Evolutionary conservation across 2,113 vertebrate genomes (phyloP).

Genomic region (Labeo catla): DNA sequence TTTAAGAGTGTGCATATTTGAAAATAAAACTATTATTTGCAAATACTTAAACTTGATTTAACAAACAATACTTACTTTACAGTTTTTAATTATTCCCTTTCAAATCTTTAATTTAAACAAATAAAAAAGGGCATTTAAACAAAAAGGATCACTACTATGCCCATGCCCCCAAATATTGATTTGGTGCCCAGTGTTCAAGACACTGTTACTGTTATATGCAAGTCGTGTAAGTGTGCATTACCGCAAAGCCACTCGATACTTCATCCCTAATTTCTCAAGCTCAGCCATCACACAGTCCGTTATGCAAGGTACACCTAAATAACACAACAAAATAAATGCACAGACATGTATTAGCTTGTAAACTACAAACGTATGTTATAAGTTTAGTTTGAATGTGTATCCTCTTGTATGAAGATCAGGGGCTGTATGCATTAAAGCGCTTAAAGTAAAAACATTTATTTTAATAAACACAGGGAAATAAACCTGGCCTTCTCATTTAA

Average conservation of each 20-base stretch:
- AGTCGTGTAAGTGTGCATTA: slow-evolving; percentile 62
- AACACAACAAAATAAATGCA: slow-evolving; percentile 35
- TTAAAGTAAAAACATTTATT: no score
- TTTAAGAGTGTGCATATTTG: not conserved
- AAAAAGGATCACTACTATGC: not conserved
- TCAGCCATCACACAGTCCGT: slow-evolving; percentile 99
- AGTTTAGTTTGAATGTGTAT: not conserved
- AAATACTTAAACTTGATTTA: not conserved
- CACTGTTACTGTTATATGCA: not conserved
- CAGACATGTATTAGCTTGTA: not conserved
- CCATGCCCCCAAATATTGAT: not conserved
- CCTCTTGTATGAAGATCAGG: not conserved
- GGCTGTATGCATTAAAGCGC: no score
- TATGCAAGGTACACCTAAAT: slow-evolving; percentile 92
- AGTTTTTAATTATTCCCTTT: not conserved
- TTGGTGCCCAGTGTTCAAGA: not conserved
- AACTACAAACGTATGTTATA: not conserved
- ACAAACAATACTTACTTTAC: not conserved
- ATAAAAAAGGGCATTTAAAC: not conserved
- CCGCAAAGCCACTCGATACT: slow-evolving; percentile 95
- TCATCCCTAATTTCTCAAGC: slow-evolving; percentile 97
- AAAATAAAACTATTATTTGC: not conserved
- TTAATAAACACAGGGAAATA: no score
- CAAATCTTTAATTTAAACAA: not conserved
- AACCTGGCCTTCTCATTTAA: no score